phyloP scores from a whole-genome alignment of 92 coral and sea anemone species.

The Metridium senile region DNA sequence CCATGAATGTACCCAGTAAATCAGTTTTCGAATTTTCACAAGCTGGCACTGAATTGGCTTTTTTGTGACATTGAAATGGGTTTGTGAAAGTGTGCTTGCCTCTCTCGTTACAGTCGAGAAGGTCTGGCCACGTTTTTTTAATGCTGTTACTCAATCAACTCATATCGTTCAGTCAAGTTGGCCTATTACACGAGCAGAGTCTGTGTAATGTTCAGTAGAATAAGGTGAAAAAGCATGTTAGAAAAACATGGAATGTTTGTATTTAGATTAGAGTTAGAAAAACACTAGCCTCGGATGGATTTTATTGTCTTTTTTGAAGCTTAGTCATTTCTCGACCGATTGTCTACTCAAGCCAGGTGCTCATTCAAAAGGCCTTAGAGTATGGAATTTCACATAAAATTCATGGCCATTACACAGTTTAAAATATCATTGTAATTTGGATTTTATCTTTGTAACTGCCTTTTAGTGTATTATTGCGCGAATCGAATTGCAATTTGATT shows the following conservation, averaged over 20 bases:
- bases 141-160: constrained; percentile 4
- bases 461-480: neutral
- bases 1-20: neutral
- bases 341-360: constrained; percentile 20
- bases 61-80: neutral
- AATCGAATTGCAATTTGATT: no score
- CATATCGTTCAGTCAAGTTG: neutral
- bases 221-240: constrained; percentile 10
- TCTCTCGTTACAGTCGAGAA: constrained; percentile 30
- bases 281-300: neutral
- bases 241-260: constrained; percentile 38
- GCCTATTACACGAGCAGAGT: neutral
- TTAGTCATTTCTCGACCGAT: constrained; percentile 22
- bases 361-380: constrained; percentile 1
- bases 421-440: neutral
- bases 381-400: constrained; percentile 3
- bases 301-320: constrained; percentile 15
- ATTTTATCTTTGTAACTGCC: no score
- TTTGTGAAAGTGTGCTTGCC: neutral
- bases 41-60: neutral
- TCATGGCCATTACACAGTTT: neutral
- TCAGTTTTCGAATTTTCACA: neutral
- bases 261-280: constrained; percentile 49
- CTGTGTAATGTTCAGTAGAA: constrained; percentile 28
- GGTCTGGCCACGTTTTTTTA: constrained; percentile 24